Conservation (phyloP, 2,113 vertebrate genomes). For the Oenanthe melanoleuca region DNA sequence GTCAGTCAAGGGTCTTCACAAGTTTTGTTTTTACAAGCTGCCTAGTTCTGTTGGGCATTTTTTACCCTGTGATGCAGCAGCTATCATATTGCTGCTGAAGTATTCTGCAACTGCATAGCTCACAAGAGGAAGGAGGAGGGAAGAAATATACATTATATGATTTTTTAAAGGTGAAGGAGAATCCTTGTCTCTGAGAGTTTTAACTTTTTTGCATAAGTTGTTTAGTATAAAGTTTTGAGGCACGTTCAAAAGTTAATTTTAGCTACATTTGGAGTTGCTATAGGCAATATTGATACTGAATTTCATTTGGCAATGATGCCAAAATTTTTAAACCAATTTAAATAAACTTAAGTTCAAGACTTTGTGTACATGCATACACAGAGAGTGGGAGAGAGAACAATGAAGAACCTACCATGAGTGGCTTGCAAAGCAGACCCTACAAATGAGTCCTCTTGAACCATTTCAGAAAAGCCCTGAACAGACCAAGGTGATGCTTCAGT, state of each 20-base stretch:
- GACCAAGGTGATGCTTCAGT: constrained; percentile 74
- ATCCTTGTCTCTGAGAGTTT: neutral
- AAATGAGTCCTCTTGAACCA: constrained; percentile 42
- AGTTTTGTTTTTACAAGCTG: neutral
- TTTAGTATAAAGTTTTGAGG: neutral
- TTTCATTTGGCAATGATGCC: neutral
- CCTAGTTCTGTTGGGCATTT: neutral
- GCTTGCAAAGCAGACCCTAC: constrained; percentile 75
- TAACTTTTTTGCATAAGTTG: neutral
- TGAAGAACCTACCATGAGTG: constrained; percentile 76
- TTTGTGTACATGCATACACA: neutral
- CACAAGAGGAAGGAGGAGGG: neutral
- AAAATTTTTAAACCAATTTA: neutral
- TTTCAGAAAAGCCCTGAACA: constrained; percentile 67
- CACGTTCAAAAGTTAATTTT: neutral
- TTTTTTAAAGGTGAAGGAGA: neutral
- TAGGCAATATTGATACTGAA: neutral
- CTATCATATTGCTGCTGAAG: neutral
- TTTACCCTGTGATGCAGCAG: neutral
- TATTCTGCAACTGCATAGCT: neutral
- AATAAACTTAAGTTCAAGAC: neutral
- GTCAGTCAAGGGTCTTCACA: neutral
- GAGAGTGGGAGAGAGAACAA: neutral
- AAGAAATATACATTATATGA: neutral
- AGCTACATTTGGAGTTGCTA: neutral